Evolutionary conservation across 2,113 vertebrate species (phyloP).

Genomic region (Poicephalus meyeri): DNA sequence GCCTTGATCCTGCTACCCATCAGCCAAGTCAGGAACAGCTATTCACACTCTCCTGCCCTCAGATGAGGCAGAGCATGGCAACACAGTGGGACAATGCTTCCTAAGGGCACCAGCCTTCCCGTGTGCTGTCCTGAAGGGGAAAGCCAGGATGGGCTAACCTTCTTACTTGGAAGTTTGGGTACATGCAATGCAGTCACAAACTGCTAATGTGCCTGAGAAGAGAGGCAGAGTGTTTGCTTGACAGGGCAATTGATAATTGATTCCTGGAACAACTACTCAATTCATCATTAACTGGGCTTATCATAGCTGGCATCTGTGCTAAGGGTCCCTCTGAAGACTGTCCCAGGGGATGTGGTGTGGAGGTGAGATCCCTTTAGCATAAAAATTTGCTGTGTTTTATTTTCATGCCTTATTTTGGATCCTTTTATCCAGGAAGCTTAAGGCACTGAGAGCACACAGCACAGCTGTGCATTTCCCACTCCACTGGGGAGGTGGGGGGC

Average conservation of each 20-base stretch:
- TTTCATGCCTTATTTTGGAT: not conserved
- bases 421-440: not conserved
- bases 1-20: not conserved
- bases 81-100: fast-evolving
- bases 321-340: not conserved
- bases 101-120: fast-evolving
- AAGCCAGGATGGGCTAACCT: not conserved
- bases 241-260: slow-evolving; percentile 59
- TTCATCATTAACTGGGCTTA: slow-evolving; percentile 51
- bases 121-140: not conserved
- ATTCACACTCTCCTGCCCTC: not conserved
- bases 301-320: not conserved
- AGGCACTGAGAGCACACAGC: not conserved
- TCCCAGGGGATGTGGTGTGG: not conserved
- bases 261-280: slow-evolving; percentile 54
- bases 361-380: not conserved
- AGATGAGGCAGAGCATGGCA: not conserved
- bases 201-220: not conserved
- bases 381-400: not conserved
- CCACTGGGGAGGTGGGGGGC: not conserved
- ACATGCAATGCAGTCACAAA: not conserved
- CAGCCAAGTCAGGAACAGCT: not conserved
- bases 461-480: not conserved
- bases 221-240: slow-evolving; percentile 38
- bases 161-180: not conserved